phyloP scores from a whole-genome alignment of 2,888 invertebrate genomes.

The Agrochola litura region DNA sequence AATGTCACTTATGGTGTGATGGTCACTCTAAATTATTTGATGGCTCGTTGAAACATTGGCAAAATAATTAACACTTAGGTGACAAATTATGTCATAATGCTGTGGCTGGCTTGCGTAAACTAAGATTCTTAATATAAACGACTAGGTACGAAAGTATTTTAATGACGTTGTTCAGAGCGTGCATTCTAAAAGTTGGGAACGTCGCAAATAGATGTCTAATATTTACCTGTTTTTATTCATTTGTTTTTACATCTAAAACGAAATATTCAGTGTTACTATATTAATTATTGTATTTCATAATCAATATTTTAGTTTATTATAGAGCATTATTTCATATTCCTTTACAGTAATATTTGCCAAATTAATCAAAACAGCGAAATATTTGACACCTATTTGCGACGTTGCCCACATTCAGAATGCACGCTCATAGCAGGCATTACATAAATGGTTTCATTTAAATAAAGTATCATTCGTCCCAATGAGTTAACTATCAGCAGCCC shows the following conservation, averaged over 20 bases:
- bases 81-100: not conserved
- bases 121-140: not conserved
- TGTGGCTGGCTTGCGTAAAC: not conserved
- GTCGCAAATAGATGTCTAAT: too few species aligned
- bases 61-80: not conserved
- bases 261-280: too few species aligned
- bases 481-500: not conserved
- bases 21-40: not conserved
- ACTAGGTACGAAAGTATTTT: not conserved
- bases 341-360: too few species aligned
- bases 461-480: constrained; percentile 19
- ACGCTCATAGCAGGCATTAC: not conserved
- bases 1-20: constrained; percentile 66
- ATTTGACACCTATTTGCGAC: too few species aligned
- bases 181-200: too few species aligned
- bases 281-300: too few species aligned
- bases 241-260: too few species aligned
- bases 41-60: not conserved
- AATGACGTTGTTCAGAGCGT: not conserved
- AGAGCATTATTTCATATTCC: too few species aligned
- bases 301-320: too few species aligned
- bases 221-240: too few species aligned
- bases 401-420: too few species aligned
- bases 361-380: too few species aligned
- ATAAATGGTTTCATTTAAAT: not conserved